These are phyloP conservation scores for Austrofundulus limnaeus DNA, from an alignment of 2,113 vertebrate genomes.

Conservation along the genomic window DNA sequence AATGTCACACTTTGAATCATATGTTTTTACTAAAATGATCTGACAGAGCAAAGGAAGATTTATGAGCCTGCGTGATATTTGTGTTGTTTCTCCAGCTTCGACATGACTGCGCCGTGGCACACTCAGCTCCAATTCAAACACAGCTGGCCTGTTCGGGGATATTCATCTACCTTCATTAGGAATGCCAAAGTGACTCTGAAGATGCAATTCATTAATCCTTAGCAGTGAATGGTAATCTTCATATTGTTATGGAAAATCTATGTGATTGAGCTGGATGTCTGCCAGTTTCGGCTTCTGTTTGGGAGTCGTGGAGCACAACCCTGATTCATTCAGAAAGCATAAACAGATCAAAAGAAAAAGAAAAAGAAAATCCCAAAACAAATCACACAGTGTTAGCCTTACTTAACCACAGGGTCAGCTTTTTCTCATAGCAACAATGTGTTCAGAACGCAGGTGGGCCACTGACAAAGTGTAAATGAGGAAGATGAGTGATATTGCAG, in stretches of 20 bases:
- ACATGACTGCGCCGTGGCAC: constrained; percentile 58
- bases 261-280: constrained; percentile 76
- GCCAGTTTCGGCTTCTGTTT: constrained; percentile 62
- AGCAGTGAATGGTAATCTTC: constrained; percentile 77
- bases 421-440: constrained; percentile 46
- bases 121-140: constrained; percentile 73
- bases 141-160: constrained; percentile 70
- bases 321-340: constrained; percentile 70
- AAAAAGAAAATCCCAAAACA: constrained; percentile 50
- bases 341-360: constrained; percentile 57
- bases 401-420: constrained; percentile 61
- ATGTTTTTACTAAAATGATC: constrained; percentile 78
- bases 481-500: constrained; percentile 57
- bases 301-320: constrained; percentile 52
- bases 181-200: constrained; percentile 80
- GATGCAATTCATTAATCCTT: constrained; percentile 82
- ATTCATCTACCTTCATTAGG: constrained; percentile 79
- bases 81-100: constrained; percentile 45
- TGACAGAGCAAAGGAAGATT: constrained; percentile 76
- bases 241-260: constrained; percentile 85
- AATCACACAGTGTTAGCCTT: constrained; percentile 69
- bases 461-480: constrained; percentile 56
- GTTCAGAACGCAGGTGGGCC: constrained; percentile 53
- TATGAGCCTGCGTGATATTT: constrained; percentile 64
- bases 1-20: constrained; percentile 77